Evolutionary conservation across 2,797 vertebrate genomes (phyloP).

Genomic region (Dendrocincla fuliginosa): DNA sequence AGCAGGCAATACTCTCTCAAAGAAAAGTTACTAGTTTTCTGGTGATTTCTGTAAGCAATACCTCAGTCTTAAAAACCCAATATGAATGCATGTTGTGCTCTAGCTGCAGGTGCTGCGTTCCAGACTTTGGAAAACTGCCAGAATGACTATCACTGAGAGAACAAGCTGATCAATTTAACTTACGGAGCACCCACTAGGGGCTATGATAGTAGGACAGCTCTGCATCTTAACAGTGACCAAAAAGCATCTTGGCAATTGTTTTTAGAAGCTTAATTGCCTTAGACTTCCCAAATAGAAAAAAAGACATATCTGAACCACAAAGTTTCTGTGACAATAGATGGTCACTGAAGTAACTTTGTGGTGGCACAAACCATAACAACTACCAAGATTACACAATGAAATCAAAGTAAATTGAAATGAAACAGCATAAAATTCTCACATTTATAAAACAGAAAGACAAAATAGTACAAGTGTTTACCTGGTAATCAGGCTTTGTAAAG

Average conservation of each 20-base stretch:
- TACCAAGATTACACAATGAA: not conserved
- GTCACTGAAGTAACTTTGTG: not conserved
- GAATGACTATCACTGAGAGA: not conserved
- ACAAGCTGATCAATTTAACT: not conserved
- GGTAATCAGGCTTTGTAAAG: constrained; percentile 97
- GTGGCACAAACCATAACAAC: not conserved
- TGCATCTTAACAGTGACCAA: not conserved
- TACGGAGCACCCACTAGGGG: not conserved
- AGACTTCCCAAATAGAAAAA: not conserved
- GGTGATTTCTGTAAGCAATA: not conserved
- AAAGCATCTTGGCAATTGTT: not conserved
- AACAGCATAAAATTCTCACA: not conserved
- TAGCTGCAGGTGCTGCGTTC: not conserved
- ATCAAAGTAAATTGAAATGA: not conserved
- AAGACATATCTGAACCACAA: fast-evolving
- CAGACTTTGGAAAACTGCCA: not conserved
- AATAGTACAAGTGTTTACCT: constrained; percentile 79
- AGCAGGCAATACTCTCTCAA: not conserved
- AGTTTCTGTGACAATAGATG: not conserved
- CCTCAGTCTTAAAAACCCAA: not conserved
- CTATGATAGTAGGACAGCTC: not conserved
- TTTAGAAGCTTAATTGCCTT: not conserved
- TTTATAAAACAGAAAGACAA: not conserved
- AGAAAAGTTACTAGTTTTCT: not conserved
- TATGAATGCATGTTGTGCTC: not conserved